Evolutionary conservation across 37 sponge, comb jelly and placozoan species (phyloP).

Genomic region (Crambe crambe): DNA sequence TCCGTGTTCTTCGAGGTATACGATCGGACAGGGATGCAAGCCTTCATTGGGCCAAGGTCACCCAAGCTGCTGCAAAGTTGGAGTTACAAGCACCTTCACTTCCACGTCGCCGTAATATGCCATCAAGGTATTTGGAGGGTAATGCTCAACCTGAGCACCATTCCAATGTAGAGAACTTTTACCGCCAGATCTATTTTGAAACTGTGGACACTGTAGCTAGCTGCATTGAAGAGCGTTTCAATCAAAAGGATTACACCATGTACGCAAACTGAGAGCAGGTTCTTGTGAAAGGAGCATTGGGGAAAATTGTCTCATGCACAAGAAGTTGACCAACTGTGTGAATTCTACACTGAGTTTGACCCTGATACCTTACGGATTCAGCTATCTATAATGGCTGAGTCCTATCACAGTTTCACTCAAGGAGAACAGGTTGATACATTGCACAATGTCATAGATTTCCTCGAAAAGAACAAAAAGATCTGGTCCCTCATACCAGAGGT

Average conservation of each 20-base stretch:
- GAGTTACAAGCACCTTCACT: not conserved
- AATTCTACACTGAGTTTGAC: not conserved
- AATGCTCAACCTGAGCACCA: slow-evolving; percentile 9
- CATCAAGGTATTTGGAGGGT: slow-evolving; percentile 10
- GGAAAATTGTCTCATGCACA: not conserved
- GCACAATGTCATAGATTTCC: not conserved
- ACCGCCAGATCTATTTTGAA: not conserved
- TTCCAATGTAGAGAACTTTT: slow-evolving; percentile 1
- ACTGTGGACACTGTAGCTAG: not conserved
- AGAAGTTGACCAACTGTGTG: not conserved
- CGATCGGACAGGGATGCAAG: not conserved
- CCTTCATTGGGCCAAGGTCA: not conserved
- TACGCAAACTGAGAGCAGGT: not conserved
- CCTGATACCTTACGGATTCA: not conserved
- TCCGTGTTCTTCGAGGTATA: not conserved
- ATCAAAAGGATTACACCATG: not conserved
- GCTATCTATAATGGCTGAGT: not conserved
- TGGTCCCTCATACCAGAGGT: not conserved
- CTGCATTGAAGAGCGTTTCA: not conserved
- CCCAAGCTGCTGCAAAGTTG: not conserved
- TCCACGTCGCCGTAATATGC: slow-evolving; percentile 3
- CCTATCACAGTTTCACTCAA: not conserved
- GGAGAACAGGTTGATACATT: not conserved
- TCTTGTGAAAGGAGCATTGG: not conserved
- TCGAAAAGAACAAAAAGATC: not conserved